These are phyloP conservation scores for Patella ulyssiponensis DNA, from an alignment of 2,888 invertebrate genomes.

Conservation along the genomic window DNA sequence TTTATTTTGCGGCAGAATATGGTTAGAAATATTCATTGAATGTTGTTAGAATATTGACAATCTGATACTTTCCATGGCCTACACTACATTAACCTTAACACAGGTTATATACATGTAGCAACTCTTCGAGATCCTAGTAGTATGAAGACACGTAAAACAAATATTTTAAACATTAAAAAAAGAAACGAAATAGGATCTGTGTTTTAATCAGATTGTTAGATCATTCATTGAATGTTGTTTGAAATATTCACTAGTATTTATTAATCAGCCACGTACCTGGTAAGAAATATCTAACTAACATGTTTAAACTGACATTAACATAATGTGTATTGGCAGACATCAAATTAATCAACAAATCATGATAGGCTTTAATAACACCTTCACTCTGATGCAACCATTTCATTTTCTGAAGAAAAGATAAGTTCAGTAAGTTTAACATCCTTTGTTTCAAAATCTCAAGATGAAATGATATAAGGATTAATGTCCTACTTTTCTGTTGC, in stretches of 20 bases:
- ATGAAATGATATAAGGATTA: no score
- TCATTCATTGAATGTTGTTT: not conserved
- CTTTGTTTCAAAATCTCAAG: no score
- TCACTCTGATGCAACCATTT: conserved; percentile 55
- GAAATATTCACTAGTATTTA: not conserved
- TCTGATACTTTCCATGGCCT: no score
- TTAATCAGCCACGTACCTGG: conserved; percentile 76
- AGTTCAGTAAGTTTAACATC: not conserved
- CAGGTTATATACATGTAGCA: not conserved
- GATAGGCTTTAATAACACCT: conserved; percentile 75
- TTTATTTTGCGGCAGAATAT: no score
- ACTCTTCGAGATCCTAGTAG: not conserved
- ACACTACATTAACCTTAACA: conserved; percentile 63
- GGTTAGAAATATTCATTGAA: no score
- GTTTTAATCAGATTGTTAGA: no score
- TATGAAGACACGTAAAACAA: not conserved
- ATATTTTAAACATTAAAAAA: not conserved
- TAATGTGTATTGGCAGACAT: conserved; percentile 81
- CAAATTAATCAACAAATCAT: conserved; percentile 79
- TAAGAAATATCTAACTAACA: conserved; percentile 78
- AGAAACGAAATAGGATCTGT: not conserved
- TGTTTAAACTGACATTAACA: conserved; percentile 77
- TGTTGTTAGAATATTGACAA: no score
- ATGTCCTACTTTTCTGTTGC: no score
- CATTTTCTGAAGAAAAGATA: conserved; percentile 52